Evolutionary conservation across 2,113 vertebrate genomes (phyloP), one percentile per base, ranked within the genome.

Genomic region (Lanius collurio): DNA sequence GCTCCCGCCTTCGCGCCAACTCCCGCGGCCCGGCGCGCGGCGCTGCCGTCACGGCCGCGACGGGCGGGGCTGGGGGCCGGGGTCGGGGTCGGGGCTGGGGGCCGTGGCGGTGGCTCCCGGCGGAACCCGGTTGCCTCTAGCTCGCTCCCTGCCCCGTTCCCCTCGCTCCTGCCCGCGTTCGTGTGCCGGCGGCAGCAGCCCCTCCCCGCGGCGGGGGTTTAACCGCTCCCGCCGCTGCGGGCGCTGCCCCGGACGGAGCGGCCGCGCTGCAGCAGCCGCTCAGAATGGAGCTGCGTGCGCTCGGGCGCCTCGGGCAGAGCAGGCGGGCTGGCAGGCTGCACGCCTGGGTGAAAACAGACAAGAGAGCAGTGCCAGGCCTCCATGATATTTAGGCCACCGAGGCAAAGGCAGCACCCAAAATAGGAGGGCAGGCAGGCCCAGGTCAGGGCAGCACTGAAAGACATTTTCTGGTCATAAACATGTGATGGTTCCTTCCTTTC

Each of bases 331-430:
- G 2, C 30, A 3, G 24, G 5, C 41, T 10, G 5, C 5, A 2
- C 18, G 4, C 27, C 10, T 8, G 65, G 4, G 11, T 26, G 30
- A 0, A 13, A 33, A 10, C 41, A n/a, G 6, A 3, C 13, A 0
- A 2, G 27, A 1, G 5, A 12, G 9, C 37, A 2, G 21, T 5
- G 75, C 27, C 16, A 4, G 27, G 42, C 42, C 19, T 41, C 15
- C 6, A 0, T 3, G 24, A 2, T 13, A 0, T 23, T 2, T 5
- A 5, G 10, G 1, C 27, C 21, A 1, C 21, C 2, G 52, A 46
- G 65, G 42, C 47, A 18, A 30, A 12, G 0, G 3, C 8, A 15
- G 42, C n/a, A 0, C 3, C 42, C 55, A 4, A 0, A 35, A 0
- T 0, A 7, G 0, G 11, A 2, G 53, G 50, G 9, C 46, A 33